phyloP scores from a whole-genome alignment of 2,888 invertebrate genomes.

The Azorinus chamasolen region DNA sequence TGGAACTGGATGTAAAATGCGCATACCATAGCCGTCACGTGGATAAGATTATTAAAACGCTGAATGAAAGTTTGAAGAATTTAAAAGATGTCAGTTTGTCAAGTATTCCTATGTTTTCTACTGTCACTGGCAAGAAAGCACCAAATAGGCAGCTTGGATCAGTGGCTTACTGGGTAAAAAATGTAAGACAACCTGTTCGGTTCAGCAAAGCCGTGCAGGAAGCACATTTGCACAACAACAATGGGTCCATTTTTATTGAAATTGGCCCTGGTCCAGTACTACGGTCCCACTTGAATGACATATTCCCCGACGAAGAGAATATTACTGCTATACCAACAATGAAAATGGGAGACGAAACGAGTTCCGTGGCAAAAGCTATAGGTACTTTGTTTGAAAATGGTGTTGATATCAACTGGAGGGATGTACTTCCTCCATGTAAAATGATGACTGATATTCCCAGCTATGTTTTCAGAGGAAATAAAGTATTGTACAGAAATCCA shows the following conservation, averaged over 20 bases:
- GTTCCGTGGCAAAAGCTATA: slow-evolving; percentile 25
- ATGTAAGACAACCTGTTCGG: slow-evolving; percentile 70
- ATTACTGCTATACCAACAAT: slow-evolving; percentile 36
- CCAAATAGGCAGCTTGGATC: slow-evolving; percentile 38
- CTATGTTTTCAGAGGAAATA: slow-evolving; percentile 28
- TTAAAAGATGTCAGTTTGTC: not conserved
- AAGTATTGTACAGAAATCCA: not conserved
- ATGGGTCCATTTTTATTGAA: slow-evolving; percentile 75
- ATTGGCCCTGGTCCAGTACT: slow-evolving; percentile 74
- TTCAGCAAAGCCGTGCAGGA: slow-evolving; percentile 66
- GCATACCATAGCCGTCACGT: slow-evolving; percentile 77
- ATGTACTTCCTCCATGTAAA: slow-evolving; percentile 13
- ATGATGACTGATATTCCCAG: slow-evolving; percentile 43
- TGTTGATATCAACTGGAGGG: slow-evolving; percentile 35
- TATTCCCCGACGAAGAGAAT: slow-evolving; percentile 5
- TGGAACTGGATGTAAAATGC: slow-evolving; percentile 63
- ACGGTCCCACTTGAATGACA: slow-evolving; percentile 22
- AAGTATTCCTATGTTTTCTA: slow-evolving; percentile 56
- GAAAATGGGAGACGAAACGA: slow-evolving; percentile 39
- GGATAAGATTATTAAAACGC: not conserved
- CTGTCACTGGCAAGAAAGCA: slow-evolving; percentile 64
- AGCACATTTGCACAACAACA: slow-evolving; percentile 46
- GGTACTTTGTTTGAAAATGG: slow-evolving; percentile 47
- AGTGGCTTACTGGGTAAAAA: slow-evolving; percentile 73
- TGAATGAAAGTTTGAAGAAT: not conserved